These are phyloP conservation scores for Hypotaenidia philippensis DNA, from an alignment of 2,797 vertebrate genomes.

Conservation along the genomic window DNA sequence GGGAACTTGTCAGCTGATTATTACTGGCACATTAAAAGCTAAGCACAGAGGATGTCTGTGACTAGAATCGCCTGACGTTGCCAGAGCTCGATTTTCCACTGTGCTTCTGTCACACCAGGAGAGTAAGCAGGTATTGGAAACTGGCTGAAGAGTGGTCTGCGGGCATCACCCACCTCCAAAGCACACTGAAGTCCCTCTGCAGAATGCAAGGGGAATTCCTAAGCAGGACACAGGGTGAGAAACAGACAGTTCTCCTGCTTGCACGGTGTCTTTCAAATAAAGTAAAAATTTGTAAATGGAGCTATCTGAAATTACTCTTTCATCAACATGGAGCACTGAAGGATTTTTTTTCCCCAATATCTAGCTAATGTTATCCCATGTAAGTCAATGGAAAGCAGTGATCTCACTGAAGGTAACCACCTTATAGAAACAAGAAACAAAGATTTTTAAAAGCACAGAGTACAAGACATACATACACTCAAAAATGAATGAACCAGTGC, in stretches of 20 bases:
- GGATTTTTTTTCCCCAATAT: not conserved
- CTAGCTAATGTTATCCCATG: not conserved
- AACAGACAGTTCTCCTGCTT: not conserved
- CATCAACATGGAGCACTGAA: not conserved
- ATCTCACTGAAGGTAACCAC: not conserved
- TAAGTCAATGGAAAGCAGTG: not conserved
- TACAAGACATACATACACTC: not conserved
- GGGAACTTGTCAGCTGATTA: not conserved
- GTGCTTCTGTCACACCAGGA: not conserved
- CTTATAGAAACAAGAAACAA: not conserved
- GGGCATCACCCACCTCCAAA: not conserved
- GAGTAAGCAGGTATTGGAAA: not conserved
- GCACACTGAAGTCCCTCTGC: not conserved
- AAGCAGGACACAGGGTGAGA: not conserved
- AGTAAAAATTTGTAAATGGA: not conserved
- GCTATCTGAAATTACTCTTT: not conserved
- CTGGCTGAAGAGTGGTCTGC: not conserved
- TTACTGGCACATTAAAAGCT: not conserved
- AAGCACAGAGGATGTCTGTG: not conserved
- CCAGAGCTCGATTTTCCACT: not conserved
- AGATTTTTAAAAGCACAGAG: not conserved
- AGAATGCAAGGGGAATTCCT: not conserved
- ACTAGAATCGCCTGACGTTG: not conserved
- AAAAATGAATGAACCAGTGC: not conserved
- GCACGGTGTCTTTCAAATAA: not conserved